Conservation (phyloP, 2,888 invertebrate species). For the Amblyjoppa fuscipennis region DNA sequence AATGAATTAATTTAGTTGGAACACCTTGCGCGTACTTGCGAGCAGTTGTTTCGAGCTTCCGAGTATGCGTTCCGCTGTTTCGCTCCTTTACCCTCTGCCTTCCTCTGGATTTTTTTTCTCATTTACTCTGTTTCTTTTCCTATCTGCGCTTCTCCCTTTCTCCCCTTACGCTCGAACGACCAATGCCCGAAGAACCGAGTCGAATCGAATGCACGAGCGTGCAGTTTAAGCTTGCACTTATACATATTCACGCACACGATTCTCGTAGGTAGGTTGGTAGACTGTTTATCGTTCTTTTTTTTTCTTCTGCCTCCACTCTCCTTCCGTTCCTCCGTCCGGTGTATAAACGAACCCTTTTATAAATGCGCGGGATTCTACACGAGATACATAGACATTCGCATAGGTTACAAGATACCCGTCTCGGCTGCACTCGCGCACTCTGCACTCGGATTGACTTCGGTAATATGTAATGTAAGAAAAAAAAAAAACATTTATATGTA, state of each 20-base stretch:
- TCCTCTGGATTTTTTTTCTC: constrained; percentile 36
- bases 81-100: constrained; percentile 5
- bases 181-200: constrained; percentile 53
- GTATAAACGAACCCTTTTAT: constrained; percentile 10
- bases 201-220: constrained; percentile 63
- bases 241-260: constrained; percentile 65
- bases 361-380: constrained; percentile 28
- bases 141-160: constrained; percentile 2
- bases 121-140: constrained; percentile 19
- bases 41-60: constrained; percentile 7
- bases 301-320: constrained; percentile 15
- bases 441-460: constrained; percentile 7
- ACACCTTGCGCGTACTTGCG: not conserved
- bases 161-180: constrained; percentile 26
- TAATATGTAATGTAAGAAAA: constrained; percentile 25
- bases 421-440: not conserved
- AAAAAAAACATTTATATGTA: not conserved
- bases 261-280: constrained; percentile 33
- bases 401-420: constrained; percentile 12
- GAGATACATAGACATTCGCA: constrained; percentile 20
- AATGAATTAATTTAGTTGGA: not conserved
- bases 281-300: constrained; percentile 36
- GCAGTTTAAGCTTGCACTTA: constrained; percentile 59
- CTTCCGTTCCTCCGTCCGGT: constrained; percentile 41
- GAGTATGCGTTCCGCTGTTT: constrained; percentile 17